phyloP scores from a whole-genome alignment of 2,888 invertebrate species.

The Carcina quercana region DNA sequence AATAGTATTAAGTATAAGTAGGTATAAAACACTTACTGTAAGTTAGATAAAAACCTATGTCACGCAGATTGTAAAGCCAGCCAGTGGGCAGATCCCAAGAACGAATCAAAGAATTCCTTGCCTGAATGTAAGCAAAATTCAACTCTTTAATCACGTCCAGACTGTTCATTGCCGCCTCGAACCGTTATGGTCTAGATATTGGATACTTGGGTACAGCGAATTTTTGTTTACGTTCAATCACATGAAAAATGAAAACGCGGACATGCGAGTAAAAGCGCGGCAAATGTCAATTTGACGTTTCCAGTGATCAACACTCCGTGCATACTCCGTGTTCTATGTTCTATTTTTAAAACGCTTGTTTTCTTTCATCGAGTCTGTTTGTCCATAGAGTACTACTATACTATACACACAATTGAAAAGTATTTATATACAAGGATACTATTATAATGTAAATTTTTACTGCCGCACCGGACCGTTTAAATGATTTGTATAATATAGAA shows the following conservation, averaged over 20 bases:
- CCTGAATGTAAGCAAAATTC: conserved; percentile 36
- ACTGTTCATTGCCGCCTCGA: conserved; percentile 26
- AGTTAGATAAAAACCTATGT: no score
- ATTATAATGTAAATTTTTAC: no score
- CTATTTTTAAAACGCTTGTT: conserved; percentile 39
- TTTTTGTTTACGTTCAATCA: neutral
- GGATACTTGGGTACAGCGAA: neutral
- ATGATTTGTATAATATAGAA: no score
- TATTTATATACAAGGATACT: no score
- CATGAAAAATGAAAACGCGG: no score
- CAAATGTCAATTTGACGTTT: neutral
- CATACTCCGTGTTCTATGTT: no score
- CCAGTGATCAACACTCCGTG: neutral
- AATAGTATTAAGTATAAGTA: no score
- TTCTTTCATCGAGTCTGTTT: conserved; percentile 20
- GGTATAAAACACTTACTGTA: conserved; percentile 39
- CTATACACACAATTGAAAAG: no score
- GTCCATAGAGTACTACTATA: no score
- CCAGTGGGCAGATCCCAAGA: conserved; percentile 49
- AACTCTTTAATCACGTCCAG: conserved; percentile 22
- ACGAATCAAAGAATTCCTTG: conserved; percentile 47
- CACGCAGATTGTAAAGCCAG: conserved; percentile 34
- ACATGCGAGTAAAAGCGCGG: neutral
- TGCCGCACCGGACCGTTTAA: no score
- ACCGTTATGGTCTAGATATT: conserved; percentile 8